Evolutionary conservation across 37 sponge, comb jelly and placozoan genomes (phyloP), one percentile per base, ranked within the genome.

Genomic region (Beroe forskalii): DNA sequence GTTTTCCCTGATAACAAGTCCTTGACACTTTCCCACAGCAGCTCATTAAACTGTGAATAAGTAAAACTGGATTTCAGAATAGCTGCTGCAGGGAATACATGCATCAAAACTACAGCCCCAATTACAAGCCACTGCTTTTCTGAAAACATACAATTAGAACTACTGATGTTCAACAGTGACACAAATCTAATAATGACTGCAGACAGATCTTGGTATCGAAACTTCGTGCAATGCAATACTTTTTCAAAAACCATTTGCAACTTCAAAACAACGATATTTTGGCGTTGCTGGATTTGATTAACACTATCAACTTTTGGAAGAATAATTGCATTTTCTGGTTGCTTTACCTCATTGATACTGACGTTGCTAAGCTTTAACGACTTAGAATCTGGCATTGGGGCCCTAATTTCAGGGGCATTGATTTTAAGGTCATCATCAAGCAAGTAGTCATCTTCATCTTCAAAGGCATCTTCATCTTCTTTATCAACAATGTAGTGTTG

Each of bases 341-440:
- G 17, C 32, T 69, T 80, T 6, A 23, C 40, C 4, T 6, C 25
- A 44, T 30, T 43, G 6, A 48, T 48, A 48, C 55, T 6, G 55
- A 48, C 6, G 12, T 12, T 48, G 55, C 55, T 48, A 48, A 17
- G 6, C 12, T 48, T 12, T 17, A 48, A 12, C 12, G 55, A 48
- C 55, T 48, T 48, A 12, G 12, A 12, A 44, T 80, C 55, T 43
- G 86, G 86, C 4, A 80, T 42, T 17, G 86, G 86, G 0, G 55
- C 44, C 25, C 19, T 41, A 2, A 23, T 25, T 1, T 17, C 31
- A 25, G 40, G 27, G 2, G 20, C 4, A 43, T 32, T 23, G 28
- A 80, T 43, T 25, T 38, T 80, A 25, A 80, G 55, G 48, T 80
- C 86, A 0, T 80, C 86, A 80, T 80, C 86, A 9, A 80, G 30